These are phyloP conservation scores for Oligia strigilis DNA, from an alignment of 2,888 invertebrate species.

Conservation along the genomic window DNA sequence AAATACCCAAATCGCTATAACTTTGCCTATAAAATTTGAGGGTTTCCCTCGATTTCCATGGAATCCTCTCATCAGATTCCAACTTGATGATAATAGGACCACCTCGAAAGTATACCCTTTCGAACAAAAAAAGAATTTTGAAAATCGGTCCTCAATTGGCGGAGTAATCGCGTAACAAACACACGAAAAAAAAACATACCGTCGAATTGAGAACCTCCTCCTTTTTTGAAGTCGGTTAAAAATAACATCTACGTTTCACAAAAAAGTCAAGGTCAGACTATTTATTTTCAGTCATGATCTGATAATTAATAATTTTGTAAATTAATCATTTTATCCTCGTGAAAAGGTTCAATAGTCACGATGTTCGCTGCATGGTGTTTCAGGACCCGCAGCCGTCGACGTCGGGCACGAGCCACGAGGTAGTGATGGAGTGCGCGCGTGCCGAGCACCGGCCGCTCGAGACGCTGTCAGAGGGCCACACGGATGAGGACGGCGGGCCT, in stretches of 20 bases:
- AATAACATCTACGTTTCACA: not conserved
- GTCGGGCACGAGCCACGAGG: conserved; percentile 67
- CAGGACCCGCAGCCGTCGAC: conserved; percentile 86
- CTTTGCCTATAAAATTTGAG: no score
- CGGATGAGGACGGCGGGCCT: conserved; percentile 80
- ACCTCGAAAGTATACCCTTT: no score
- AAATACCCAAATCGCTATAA: no score
- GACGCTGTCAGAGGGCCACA: conserved; percentile 81
- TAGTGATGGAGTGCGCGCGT: conserved; percentile 30
- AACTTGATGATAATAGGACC: no score
- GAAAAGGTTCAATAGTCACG: not conserved
- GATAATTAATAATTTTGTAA: not conserved
- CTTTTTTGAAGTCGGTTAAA: no score
- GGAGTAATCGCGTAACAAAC: no score
- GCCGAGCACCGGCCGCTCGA: conserved; percentile 76
- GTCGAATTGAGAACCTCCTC: no score
- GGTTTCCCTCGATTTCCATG: no score
- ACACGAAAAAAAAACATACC: no score
- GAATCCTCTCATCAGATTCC: no score
- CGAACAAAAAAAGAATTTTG: no score
- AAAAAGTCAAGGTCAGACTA: not conserved
- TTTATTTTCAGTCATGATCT: not conserved
- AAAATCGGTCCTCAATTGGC: no score
- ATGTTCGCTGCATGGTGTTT: conserved; percentile 14
- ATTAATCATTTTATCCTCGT: not conserved